Evolutionary conservation across 2,113 vertebrate species (phyloP).

Genomic region (Pterophyllum scalare): DNA sequence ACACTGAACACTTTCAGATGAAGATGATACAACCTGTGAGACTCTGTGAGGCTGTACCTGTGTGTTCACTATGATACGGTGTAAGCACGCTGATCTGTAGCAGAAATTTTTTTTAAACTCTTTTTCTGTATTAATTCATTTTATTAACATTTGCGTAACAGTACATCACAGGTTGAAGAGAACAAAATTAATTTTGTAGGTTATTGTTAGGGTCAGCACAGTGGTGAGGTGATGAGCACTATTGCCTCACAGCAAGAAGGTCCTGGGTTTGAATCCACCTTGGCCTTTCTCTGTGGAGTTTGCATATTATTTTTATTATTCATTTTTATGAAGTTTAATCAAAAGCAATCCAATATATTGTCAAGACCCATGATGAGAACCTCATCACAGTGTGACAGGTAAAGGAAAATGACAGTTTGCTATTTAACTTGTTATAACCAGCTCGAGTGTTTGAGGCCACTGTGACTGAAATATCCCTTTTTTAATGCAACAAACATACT

Average conservation of each 20-base stretch:
- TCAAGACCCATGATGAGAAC: no score
- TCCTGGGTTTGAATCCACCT: no score
- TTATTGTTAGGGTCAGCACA: background rate
- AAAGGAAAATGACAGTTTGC: background rate
- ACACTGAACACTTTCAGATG: conserved; percentile 29
- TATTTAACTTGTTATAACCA: conserved; percentile 31
- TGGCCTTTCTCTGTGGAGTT: no score
- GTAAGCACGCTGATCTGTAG: background rate
- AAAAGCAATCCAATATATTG: background rate
- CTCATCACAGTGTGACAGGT: no score
- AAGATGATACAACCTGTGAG: conserved; percentile 12
- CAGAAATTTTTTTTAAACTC: no score
- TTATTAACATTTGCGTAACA: background rate
- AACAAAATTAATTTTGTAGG: background rate
- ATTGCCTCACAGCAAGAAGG: no score
- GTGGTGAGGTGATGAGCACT: no score
- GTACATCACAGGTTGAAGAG: background rate
- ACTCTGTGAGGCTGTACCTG: background rate
- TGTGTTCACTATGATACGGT: background rate
- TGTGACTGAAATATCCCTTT: background rate
- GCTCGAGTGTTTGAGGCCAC: conserved; percentile 16
- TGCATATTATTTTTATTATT: no score
- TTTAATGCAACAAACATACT: background rate
- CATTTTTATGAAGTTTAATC: background rate
- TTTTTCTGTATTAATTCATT: background rate